These are phyloP conservation scores for Trematomus loennbergii DNA, from an alignment of 2,113 vertebrate genomes.

Conservation along the genomic window DNA sequence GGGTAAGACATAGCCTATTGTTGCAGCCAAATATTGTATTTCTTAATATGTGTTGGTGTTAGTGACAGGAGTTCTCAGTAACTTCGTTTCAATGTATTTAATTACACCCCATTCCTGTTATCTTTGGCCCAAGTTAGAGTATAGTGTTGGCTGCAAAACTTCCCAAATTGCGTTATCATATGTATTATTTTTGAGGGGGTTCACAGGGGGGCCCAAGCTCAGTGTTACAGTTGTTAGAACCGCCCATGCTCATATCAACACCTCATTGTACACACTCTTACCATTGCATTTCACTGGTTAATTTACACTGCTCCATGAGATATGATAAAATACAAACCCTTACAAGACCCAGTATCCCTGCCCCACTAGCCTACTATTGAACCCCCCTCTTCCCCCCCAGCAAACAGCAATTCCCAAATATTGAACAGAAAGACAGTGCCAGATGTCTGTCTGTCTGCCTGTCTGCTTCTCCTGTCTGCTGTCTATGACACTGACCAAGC, in stretches of 20 bases:
- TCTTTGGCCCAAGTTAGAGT: too few species aligned
- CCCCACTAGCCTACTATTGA: slow-evolving; percentile 65
- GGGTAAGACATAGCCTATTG: too few species aligned
- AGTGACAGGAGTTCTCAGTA: too few species aligned
- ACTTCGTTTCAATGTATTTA: too few species aligned
- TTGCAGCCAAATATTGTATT: too few species aligned
- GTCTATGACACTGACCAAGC: slow-evolving; percentile 43
- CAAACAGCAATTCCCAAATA: slow-evolving; percentile 55
- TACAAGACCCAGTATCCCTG: slow-evolving; percentile 41
- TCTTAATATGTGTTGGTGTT: too few species aligned
- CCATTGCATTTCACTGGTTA: slow-evolving; percentile 4
- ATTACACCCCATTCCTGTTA: too few species aligned
- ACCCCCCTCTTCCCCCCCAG: neutral
- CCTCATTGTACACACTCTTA: slow-evolving; percentile 56
- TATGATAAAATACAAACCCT: slow-evolving; percentile 14
- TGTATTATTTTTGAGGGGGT: too few species aligned
- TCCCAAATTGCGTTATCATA: too few species aligned
- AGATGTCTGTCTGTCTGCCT: slow-evolving; percentile 73
- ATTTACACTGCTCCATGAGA: neutral
- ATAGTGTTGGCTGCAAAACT: too few species aligned
- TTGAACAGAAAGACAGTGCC: slow-evolving; percentile 65
- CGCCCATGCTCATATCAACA: neutral
- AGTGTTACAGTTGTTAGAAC: too few species aligned
- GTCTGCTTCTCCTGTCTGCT: slow-evolving; percentile 55
- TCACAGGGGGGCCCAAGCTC: too few species aligned